These are phyloP conservation scores for Eretmocerus hayati DNA, from an alignment of 2,888 invertebrate genomes.

Conservation along the genomic window DNA sequence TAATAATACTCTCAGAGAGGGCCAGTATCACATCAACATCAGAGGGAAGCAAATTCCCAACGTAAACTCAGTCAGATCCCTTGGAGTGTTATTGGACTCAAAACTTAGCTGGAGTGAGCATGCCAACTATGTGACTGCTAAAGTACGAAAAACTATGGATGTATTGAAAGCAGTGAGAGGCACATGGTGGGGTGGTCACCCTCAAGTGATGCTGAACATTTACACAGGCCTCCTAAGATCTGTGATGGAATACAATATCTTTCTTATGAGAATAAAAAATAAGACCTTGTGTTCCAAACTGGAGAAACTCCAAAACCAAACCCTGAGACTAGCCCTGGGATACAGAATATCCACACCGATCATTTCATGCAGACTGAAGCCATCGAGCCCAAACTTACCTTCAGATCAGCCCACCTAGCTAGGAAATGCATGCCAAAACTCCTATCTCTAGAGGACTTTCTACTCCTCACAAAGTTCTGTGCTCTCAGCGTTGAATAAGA, in stretches of 20 bases:
- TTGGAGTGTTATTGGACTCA: not conserved
- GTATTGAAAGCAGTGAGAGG: slow-evolving; percentile 1
- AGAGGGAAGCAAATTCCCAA: not conserved
- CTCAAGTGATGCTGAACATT: not conserved
- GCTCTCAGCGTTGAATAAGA: not conserved
- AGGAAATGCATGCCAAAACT: not conserved
- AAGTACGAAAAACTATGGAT: not conserved
- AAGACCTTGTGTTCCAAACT: not conserved
- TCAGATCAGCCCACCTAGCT: not conserved
- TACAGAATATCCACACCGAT: not conserved
- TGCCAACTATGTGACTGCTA: not conserved
- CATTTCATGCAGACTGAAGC: not conserved
- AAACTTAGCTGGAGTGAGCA: not conserved
- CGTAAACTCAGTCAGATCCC: not conserved
- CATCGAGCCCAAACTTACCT: not conserved
- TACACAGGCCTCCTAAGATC: slow-evolving; percentile 3
- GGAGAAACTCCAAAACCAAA: slow-evolving; percentile 1
- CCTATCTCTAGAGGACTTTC: not conserved
- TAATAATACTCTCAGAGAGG: not conserved
- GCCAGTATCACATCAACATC: not conserved
- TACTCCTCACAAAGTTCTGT: not conserved
- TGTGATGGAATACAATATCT: not conserved
- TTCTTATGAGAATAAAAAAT: not conserved
- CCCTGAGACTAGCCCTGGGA: slow-evolving; percentile 1
- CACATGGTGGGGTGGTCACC: slow-evolving; percentile 9